These are phyloP conservation scores for Archegozetes longisetosus DNA, from an alignment of 1,140 invertebrate genomes.

Conservation along the genomic window DNA sequence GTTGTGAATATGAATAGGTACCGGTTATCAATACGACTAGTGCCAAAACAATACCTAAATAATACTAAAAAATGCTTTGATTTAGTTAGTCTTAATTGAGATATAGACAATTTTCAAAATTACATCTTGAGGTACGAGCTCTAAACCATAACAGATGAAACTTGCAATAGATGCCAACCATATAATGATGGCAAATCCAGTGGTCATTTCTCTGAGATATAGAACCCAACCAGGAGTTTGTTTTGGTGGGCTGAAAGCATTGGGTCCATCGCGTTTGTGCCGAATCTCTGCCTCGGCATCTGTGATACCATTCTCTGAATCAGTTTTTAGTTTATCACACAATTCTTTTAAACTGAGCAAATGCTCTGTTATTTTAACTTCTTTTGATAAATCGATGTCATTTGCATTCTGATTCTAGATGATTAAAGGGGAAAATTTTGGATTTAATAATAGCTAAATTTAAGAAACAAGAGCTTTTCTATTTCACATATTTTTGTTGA, in stretches of 20 bases:
- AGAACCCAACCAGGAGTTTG: slow-evolving; percentile 33
- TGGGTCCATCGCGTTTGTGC: slow-evolving; percentile 41
- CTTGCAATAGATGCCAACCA: slow-evolving; percentile 57
- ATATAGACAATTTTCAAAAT: slow-evolving; percentile 32
- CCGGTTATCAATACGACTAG: slow-evolving; percentile 29
- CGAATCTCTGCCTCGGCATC: slow-evolving; percentile 41
- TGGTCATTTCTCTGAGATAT: slow-evolving; percentile 44
- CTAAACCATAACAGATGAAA: slow-evolving; percentile 44
- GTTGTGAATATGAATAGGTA: slow-evolving; percentile 30
- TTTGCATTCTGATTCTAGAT: too few species aligned
- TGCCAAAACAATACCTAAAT: slow-evolving; percentile 27
- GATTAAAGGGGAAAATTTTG: too few species aligned
- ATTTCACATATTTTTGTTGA: too few species aligned
- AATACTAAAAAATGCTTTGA: slow-evolving; percentile 31
- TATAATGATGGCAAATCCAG: slow-evolving; percentile 55
- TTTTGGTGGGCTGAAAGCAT: slow-evolving; percentile 43
- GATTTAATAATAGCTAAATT: too few species aligned
- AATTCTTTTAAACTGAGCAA: slow-evolving; percentile 41
- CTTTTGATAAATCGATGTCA: slow-evolving; percentile 4
- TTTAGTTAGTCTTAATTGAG: neutral
- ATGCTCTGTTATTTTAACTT: slow-evolving; percentile 8
- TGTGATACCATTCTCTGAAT: slow-evolving; percentile 69
- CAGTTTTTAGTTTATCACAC: slow-evolving; percentile 83
- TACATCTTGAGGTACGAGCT: slow-evolving; percentile 29
- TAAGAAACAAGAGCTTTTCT: too few species aligned